Conservation (phyloP, 2,113 vertebrate genomes). For the Hydrochoerus hydrochaeris region DNA sequence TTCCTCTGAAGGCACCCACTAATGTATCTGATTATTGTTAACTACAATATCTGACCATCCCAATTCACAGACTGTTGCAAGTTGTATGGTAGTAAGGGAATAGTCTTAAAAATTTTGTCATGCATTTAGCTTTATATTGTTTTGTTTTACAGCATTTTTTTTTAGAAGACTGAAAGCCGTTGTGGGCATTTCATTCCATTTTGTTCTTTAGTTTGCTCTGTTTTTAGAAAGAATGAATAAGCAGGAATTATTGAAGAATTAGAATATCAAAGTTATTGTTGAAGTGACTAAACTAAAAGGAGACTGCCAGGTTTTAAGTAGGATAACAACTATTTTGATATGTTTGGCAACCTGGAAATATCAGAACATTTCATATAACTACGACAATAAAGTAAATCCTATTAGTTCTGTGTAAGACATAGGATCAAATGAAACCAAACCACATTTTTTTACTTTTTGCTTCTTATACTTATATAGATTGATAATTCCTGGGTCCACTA, state of each 20-base stretch:
- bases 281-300: background rate
- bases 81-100: background rate
- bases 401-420: rapidly evolving
- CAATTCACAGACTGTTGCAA: background rate
- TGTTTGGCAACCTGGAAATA: background rate
- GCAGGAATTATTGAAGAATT: background rate
- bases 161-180: background rate
- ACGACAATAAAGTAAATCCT: no score
- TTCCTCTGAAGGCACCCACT: rapidly evolving
- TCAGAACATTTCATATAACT: background rate
- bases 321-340: background rate
- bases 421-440: background rate
- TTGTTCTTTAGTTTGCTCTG: background rate
- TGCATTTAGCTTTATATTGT: background rate
- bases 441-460: background rate
- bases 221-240: background rate
- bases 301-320: no score
- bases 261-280: background rate
- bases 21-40: background rate
- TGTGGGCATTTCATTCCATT: background rate
- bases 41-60: background rate
- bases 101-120: background rate
- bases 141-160: background rate
- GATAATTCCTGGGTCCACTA: background rate
- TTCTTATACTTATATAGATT: rapidly evolving